Evolutionary conservation across 37 sponge, comb jelly and placozoan genomes (phyloP).

Genomic region (Aphrocallistes beatrix): DNA sequence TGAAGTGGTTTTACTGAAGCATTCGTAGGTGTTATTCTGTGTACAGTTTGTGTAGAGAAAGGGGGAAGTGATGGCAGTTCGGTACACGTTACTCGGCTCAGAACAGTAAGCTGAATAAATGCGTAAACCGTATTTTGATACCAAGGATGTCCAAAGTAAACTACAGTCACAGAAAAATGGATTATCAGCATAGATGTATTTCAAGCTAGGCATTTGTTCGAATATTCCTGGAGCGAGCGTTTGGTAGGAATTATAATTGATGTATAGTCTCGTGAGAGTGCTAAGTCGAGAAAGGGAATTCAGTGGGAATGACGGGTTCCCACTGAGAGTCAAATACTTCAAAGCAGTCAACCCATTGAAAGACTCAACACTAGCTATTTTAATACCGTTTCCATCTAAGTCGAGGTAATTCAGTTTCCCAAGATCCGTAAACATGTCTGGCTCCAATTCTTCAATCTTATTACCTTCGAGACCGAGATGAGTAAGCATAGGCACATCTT

Average conservation of each 20-base stretch:
- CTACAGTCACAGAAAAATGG: conserved; percentile 19
- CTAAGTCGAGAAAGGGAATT: background rate
- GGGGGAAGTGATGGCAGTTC: background rate
- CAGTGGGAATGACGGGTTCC: background rate
- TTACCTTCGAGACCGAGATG: background rate
- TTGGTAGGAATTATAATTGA: background rate
- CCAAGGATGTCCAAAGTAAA: background rate
- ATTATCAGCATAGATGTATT: background rate
- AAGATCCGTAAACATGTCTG: background rate
- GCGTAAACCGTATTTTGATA: background rate
- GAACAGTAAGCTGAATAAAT: background rate
- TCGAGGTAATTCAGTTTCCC: background rate
- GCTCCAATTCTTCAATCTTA: background rate
- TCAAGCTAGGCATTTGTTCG: background rate
- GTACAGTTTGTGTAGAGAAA: conserved; percentile 1
- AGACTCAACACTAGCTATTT: background rate
- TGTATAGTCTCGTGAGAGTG: background rate
- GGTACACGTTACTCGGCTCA: background rate
- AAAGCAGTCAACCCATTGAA: conserved; percentile 1
- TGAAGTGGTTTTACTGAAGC: background rate
- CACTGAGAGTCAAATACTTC: background rate
- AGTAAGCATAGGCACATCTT: background rate
- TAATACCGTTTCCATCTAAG: conserved; percentile 1
- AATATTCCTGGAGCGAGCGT: background rate
- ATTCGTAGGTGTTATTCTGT: background rate